These are phyloP conservation scores for Pavo muticus DNA, from an alignment of 2,113 vertebrate genomes.

Conservation along the genomic window DNA sequence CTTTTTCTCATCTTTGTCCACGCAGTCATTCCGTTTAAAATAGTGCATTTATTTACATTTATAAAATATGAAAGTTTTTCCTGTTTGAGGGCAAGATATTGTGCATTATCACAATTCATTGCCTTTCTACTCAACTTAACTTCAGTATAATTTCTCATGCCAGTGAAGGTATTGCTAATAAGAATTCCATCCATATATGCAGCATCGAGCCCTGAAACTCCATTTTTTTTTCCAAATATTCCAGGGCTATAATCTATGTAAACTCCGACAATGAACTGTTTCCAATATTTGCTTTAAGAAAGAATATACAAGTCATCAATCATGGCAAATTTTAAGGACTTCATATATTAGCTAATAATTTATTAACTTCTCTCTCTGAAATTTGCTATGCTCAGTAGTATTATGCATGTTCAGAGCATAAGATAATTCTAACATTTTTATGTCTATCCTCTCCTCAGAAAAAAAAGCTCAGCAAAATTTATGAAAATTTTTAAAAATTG, in stretches of 20 bases:
- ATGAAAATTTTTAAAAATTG: neutral
- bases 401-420: neutral
- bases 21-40: neutral
- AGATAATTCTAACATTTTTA: neutral
- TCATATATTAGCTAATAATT: neutral
- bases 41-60: neutral
- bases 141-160: neutral
- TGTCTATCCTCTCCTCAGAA: neutral
- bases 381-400: neutral
- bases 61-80: neutral
- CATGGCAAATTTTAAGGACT: neutral
- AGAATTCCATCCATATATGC: neutral
- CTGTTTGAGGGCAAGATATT: neutral
- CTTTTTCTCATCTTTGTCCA: neutral
- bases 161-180: neutral
- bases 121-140: neutral
- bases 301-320: slow-evolving; percentile 30
- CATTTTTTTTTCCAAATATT: neutral
- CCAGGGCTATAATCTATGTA: neutral
- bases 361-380: slow-evolving; percentile 27
- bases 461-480: neutral
- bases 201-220: neutral
- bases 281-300: slow-evolving; percentile 31
- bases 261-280: neutral
- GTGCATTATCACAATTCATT: neutral